These are phyloP conservation scores for Cheilosia pagana DNA, from an alignment of 2,888 invertebrate genomes.

Conservation along the genomic window DNA sequence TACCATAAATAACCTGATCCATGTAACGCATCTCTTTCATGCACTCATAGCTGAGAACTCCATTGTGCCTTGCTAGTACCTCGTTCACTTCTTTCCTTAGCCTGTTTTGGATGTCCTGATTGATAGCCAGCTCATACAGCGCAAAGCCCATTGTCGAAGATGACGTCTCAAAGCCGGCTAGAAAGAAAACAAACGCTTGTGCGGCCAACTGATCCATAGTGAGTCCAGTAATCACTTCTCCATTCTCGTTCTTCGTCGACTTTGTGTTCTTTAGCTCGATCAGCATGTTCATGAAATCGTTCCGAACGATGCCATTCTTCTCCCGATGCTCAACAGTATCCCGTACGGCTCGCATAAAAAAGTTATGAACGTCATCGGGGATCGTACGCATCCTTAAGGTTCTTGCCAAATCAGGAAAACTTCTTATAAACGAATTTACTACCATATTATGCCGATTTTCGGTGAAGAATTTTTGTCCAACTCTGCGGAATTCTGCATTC, in stretches of 20 bases:
- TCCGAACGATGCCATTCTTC: conserved; percentile 82
- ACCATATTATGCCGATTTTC: conserved; percentile 11
- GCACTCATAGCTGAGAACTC: too few relatives aligned
- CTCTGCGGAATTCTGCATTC: conserved; percentile 81
- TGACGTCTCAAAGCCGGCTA: conserved; percentile 87
- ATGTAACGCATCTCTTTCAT: too few relatives aligned
- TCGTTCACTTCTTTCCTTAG: conserved; percentile 79
- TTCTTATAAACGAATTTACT: neutral
- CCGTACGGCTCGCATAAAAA: too few relatives aligned
- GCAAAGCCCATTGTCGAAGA: conserved; percentile 86
- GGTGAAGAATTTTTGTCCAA: conserved; percentile 77
- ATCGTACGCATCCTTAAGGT: conserved; percentile 77
- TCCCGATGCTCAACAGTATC: conserved; percentile 82
- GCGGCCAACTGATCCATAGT: conserved; percentile 80
- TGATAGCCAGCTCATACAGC: too few relatives aligned
- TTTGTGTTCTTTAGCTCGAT: conserved; percentile 84
- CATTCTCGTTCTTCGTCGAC: conserved; percentile 77
- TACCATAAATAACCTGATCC: too few relatives aligned
- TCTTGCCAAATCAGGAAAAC: conserved; percentile 78
- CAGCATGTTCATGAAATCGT: conserved; percentile 86
- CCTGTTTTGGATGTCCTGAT: too few relatives aligned
- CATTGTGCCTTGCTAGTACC: too few relatives aligned
- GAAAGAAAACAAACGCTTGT: conserved; percentile 80
- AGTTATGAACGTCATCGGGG: too few relatives aligned
- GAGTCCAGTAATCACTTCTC: conserved; percentile 40